phyloP scores from a whole-genome alignment of 2,888 invertebrate species.

The Lasioglossum lativentre region DNA sequence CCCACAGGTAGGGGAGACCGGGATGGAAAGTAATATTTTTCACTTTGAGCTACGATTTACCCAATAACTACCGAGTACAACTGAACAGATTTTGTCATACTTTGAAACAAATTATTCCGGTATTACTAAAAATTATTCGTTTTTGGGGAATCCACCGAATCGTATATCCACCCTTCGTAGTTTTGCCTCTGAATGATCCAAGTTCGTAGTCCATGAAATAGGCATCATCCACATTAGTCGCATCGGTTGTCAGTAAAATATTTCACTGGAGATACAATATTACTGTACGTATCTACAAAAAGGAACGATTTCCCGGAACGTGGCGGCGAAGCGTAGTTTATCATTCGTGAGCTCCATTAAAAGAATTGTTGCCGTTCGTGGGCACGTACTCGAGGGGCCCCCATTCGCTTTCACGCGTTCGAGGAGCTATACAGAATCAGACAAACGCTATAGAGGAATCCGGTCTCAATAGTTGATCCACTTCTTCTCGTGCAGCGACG shows the following conservation, averaged over 20 bases:
- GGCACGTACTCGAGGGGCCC: slow-evolving; percentile 27
- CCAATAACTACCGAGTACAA: too few species aligned
- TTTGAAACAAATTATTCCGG: too few species aligned
- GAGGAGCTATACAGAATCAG: slow-evolving; percentile 44
- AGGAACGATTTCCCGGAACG: not conserved
- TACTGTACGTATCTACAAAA: not conserved
- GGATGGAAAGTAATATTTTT: too few species aligned
- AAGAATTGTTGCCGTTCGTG: slow-evolving; percentile 17
- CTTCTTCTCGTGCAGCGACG: slow-evolving; percentile 30
- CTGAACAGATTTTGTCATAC: too few species aligned
- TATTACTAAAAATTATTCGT: too few species aligned
- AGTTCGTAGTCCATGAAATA: not conserved
- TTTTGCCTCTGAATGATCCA: not conserved
- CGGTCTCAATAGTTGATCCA: slow-evolving; percentile 53
- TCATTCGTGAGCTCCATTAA: slow-evolving; percentile 11
- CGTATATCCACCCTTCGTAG: too few species aligned
- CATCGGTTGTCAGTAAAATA: not conserved
- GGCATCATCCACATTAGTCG: not conserved
- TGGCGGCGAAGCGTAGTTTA: not conserved
- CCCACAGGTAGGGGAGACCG: too few species aligned
- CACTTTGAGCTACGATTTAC: too few species aligned
- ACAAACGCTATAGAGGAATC: slow-evolving; percentile 43
- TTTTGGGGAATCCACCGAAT: too few species aligned
- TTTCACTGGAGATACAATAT: not conserved
- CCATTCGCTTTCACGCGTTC: slow-evolving; percentile 39